These are phyloP conservation scores for Hermaeophaga mercurialis DNA, from an alignment of 2,888 invertebrate genomes.

Conservation along the genomic window DNA sequence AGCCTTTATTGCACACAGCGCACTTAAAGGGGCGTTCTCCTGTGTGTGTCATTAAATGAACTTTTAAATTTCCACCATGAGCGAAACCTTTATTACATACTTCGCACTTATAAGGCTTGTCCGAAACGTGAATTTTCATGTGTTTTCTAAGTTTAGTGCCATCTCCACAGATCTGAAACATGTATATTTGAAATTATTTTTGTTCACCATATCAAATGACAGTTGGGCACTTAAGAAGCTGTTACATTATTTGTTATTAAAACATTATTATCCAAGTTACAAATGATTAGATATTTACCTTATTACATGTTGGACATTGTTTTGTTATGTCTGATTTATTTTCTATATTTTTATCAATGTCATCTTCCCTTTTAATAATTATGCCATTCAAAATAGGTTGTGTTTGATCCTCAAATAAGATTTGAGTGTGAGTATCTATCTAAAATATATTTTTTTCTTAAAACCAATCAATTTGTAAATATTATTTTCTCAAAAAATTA, in stretches of 20 bases:
- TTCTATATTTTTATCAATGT: slow-evolving; percentile 33
- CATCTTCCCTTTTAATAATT: slow-evolving; percentile 32
- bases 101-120: slow-evolving; percentile 57
- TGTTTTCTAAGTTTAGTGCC: slow-evolving; percentile 47
- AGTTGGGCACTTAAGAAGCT: too few relatives aligned
- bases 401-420: too few relatives aligned
- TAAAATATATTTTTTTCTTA: too few relatives aligned
- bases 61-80: slow-evolving; percentile 58
- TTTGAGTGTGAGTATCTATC: too few relatives aligned
- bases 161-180: slow-evolving; percentile 45
- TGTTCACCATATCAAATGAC: too few relatives aligned
- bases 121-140: slow-evolving; percentile 56
- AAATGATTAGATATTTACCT: slow-evolving; percentile 39
- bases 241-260: too few relatives aligned
- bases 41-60: slow-evolving; percentile 56
- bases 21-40: slow-evolving; percentile 58
- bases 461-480: too few relatives aligned
- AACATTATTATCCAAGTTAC: too few relatives aligned
- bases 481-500: too few relatives aligned
- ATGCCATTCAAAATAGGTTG: slow-evolving; percentile 28
- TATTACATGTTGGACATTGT: slow-evolving; percentile 54
- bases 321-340: slow-evolving; percentile 42
- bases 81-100: slow-evolving; percentile 57
- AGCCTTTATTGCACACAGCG: slow-evolving; percentile 57
- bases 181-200: too few relatives aligned